A percentile compares a stretch with the other conserved stretches of the same genome.
Evolutionary conservation across 35 echinoderm and acorn worm species (phyloP).

Genomic region (Apostichopus japonicus): DNA sequence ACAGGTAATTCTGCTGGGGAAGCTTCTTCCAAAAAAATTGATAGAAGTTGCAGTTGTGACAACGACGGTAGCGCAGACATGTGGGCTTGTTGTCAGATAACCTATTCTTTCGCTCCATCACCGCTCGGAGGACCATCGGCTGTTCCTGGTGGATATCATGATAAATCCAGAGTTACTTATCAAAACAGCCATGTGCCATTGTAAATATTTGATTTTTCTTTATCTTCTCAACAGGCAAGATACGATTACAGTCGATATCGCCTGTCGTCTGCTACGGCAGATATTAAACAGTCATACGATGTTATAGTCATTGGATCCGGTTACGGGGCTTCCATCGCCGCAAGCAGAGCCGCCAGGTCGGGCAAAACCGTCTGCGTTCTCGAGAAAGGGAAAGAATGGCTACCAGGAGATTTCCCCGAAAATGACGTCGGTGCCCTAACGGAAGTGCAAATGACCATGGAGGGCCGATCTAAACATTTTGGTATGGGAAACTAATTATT

Average conservation of each 20-base stretch:
- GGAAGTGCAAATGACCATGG: slow-evolving; percentile 61
- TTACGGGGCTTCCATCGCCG: slow-evolving; percentile 82
- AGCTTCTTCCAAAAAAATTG: too few relatives aligned
- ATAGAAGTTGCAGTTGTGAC: too few relatives aligned
- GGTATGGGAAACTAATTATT: background rate
- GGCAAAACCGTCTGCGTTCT: slow-evolving; percentile 72
- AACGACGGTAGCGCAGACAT: too few relatives aligned
- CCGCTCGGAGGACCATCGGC: too few relatives aligned
- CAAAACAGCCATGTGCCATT: too few relatives aligned
- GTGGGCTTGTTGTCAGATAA: too few relatives aligned
- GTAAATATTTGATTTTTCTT: too few relatives aligned
- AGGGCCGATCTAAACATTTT: background rate
- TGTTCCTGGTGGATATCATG: too few relatives aligned
- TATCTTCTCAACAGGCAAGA: background rate
- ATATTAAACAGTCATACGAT: slow-evolving; percentile 68
- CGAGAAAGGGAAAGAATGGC: slow-evolving; percentile 84
- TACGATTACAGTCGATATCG: slow-evolving; percentile 63
- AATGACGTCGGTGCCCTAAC: slow-evolving; percentile 65
- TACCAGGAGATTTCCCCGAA: slow-evolving; percentile 86
- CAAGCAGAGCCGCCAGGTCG: slow-evolving; percentile 65
- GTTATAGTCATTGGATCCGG: slow-evolving; percentile 84
- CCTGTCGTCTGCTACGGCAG: slow-evolving; percentile 59
- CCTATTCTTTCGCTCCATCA: too few relatives aligned
- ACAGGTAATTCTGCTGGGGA: too few relatives aligned
- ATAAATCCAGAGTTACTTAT: too few relatives aligned